These are phyloP conservation scores for Etheostoma nigrum DNA, from an alignment of 2,797 vertebrate species.

Conservation along the genomic window DNA sequence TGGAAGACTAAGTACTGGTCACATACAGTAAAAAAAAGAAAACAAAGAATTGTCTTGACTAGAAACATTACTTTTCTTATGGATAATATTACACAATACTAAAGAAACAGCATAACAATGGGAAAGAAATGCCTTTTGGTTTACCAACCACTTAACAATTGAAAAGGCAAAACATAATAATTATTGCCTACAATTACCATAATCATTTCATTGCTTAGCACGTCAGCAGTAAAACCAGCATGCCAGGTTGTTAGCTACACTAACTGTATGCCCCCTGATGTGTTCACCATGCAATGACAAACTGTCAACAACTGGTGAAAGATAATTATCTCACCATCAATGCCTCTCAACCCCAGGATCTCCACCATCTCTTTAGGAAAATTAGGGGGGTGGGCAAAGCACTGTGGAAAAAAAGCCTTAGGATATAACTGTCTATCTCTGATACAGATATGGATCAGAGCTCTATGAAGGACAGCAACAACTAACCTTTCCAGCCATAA, in stretches of 20 bases:
- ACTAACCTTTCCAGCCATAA: neutral
- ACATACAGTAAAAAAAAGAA: neutral
- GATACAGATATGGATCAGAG: constrained; percentile 5
- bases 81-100: neutral
- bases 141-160: constrained; percentile 12
- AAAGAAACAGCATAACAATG: neutral
- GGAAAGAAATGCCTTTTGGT: constrained; percentile 6
- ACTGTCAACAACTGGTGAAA: constrained; percentile 37
- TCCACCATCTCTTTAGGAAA: constrained; percentile 11
- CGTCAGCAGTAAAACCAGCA: constrained; percentile 52
- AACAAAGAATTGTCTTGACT: neutral
- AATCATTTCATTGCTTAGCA: constrained; percentile 33
- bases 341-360: constrained; percentile 8
- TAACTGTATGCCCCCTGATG: constrained; percentile 39
- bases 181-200: constrained; percentile 23
- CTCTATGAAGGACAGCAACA: neutral
- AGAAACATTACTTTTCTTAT: neutral
- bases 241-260: constrained; percentile 45
- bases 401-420: neutral
- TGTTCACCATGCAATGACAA: constrained; percentile 35
- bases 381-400: constrained; percentile 4
- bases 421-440: constrained; percentile 1
- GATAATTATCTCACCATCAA: constrained; percentile 43
- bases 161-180: constrained; percentile 24
- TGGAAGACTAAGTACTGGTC: neutral